Base-by-base conservation (phyloP, 2,797 vertebrate species). In the Mustela erminea region DNA sequence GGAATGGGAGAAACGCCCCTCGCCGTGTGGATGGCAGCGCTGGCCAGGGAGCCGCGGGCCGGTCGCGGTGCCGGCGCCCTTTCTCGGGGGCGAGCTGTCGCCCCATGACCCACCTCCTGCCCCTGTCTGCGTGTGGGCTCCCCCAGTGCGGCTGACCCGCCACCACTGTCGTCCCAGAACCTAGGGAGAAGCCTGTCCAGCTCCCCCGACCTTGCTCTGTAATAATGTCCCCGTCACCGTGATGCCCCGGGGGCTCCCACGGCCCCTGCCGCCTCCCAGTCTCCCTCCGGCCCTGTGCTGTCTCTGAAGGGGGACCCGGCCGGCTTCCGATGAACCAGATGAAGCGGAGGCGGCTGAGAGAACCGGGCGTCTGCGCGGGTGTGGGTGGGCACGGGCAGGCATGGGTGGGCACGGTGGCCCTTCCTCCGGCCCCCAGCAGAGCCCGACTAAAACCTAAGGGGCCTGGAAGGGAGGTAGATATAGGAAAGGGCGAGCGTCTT, bases 11-110 rank as follows among this genome's bases (percentile, higher is more conserved):
- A 68, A 4, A 35, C 21, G 4, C 4, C 18, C 62, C 17, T 49
- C 2, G 0, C 12, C 0, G 14, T 7, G 2, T 0, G 9, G 41
- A 15, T 0, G 23, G 35, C 6, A 8, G 12, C 0, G 0, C 7
- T 0, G 17, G 68, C 4, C 5, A 13, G 20, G 49, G 74, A 35
- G 60, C 38, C 0, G 0, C 7, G 1, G 0, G 5, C 23, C 41
- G 3, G 5, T 8, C 23, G 41, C 1, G 20, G 17, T 4, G 11
- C 1, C 2, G 62, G 0, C 2, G 1, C 4, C 1, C 0, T 3
- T 23, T 9, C 1, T 0, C 0, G 3, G 25, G 1, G 15, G 17
- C 5, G 20, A 9, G 18, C 9, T 9, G 14, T 0, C 20, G 15
- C 17, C 10, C 10, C 41, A 15, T 5, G 11, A 1, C 0, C 2